These are phyloP conservation scores for Euwallacea fornicatus DNA, from an alignment of 1,140 invertebrate genomes.

Conservation along the genomic window DNA sequence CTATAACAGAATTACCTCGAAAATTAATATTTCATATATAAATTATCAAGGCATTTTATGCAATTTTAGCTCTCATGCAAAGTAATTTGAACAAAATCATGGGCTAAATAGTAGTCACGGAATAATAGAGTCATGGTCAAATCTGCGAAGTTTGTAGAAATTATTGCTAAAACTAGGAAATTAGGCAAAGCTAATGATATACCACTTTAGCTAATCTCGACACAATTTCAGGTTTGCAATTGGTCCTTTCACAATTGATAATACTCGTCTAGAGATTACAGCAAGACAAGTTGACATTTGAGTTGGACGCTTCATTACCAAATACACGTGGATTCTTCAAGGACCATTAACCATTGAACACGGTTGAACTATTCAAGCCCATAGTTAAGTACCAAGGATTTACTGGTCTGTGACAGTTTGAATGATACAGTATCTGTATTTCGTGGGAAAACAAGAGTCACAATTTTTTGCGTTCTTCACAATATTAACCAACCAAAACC, in stretches of 20 bases:
- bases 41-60: too few relatives aligned
- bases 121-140: too few relatives aligned
- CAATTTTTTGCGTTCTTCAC: too few relatives aligned
- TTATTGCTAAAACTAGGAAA: background rate
- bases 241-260: conserved; percentile 10
- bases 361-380: conserved; percentile 12
- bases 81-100: too few relatives aligned
- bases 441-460: too few relatives aligned
- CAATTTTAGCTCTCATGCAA: too few relatives aligned
- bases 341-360: conserved; percentile 8
- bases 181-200: background rate
- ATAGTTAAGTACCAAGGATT: conserved; percentile 11
- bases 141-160: too few relatives aligned
- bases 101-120: too few relatives aligned
- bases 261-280: conserved; percentile 1
- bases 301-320: conserved; percentile 21
- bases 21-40: too few relatives aligned
- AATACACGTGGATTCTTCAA: conserved; percentile 17
- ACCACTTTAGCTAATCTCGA: background rate
- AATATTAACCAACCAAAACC: too few relatives aligned
- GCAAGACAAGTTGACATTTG: conserved; percentile 8
- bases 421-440: too few relatives aligned
- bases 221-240: conserved; percentile 9
- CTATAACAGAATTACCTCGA: too few relatives aligned
- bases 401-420: background rate